Conservation (phyloP, 2,888 invertebrate species). For the Abrostola tripartita region DNA sequence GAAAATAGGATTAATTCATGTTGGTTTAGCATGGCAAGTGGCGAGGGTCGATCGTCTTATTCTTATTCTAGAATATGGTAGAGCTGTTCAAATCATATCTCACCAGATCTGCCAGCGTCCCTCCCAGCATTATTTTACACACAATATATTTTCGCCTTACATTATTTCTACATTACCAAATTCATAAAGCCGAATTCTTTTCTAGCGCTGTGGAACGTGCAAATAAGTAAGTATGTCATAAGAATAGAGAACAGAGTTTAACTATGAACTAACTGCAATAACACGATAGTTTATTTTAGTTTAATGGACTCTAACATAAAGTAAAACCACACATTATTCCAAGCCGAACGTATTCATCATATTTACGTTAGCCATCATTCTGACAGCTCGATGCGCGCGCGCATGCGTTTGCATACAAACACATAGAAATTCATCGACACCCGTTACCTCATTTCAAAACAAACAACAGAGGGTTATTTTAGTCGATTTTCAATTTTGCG, state of each 20-base stretch:
- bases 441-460: constrained; percentile 47
- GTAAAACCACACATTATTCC: constrained; percentile 36
- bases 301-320: constrained; percentile 28
- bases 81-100: no score
- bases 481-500: constrained; percentile 12
- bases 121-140: no score
- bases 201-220: no score
- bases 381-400: constrained; percentile 61
- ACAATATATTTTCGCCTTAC: no score
- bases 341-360: constrained; percentile 53
- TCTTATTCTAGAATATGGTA: no score
- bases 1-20: neutral
- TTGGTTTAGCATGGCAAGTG: neutral
- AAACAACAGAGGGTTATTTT: constrained; percentile 33
- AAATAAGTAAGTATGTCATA: neutral
- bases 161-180: no score
- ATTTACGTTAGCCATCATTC: constrained; percentile 59
- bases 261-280: neutral
- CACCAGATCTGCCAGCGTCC: no score
- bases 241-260: neutral
- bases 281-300: constrained; percentile 6
- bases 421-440: constrained; percentile 68
- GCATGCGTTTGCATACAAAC: constrained; percentile 65
- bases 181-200: no score
- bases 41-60: no score